Percentiles rank a stretch among this genome's conserved stretches.
phyloP scores from a whole-genome alignment of 1,140 invertebrate species.

The Drosophila watanabei region DNA sequence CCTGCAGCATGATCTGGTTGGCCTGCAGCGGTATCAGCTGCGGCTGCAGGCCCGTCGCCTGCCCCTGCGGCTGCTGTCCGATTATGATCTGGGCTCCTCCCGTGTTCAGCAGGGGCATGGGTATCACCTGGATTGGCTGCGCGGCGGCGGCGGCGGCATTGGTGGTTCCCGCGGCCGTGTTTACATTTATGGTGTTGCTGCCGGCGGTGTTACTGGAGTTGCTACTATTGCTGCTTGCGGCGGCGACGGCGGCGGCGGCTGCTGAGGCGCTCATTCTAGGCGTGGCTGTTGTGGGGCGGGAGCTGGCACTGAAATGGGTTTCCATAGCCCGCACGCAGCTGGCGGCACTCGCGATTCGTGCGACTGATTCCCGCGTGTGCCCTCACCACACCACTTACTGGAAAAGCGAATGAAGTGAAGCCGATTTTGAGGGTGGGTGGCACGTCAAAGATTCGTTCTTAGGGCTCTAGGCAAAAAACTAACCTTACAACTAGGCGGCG shows the following conservation, averaged over 20 bases:
- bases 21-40: constrained; percentile 76
- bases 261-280: constrained; percentile 61
- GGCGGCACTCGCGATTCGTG: constrained; percentile 22
- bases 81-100: constrained; percentile 79
- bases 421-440: constrained; percentile 80
- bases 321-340: constrained; percentile 61
- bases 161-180: constrained; percentile 10
- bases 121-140: constrained; percentile 78
- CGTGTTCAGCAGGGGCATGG: constrained; percentile 70
- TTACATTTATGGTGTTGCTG: constrained; percentile 27
- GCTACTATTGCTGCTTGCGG: constrained; percentile 22
- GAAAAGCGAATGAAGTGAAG: constrained; percentile 85
- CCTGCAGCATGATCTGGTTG: constrained; percentile 81
- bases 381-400: constrained; percentile 79
- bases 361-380: constrained; percentile 28
- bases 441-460: constrained; percentile 67
- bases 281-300: constrained; percentile 54
- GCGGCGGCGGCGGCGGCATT: constrained; percentile 13
- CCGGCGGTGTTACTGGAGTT: constrained; percentile 44
- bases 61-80: constrained; percentile 66
- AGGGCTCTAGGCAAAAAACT: constrained; percentile 57
- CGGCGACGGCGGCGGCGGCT: constrained; percentile 9
- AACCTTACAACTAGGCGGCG: constrained; percentile 55
- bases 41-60: constrained; percentile 48
- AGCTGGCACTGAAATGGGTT: constrained; percentile 72